Conservation (phyloP, 2,888 invertebrate species). For the Aleiodes leptofemur region DNA sequence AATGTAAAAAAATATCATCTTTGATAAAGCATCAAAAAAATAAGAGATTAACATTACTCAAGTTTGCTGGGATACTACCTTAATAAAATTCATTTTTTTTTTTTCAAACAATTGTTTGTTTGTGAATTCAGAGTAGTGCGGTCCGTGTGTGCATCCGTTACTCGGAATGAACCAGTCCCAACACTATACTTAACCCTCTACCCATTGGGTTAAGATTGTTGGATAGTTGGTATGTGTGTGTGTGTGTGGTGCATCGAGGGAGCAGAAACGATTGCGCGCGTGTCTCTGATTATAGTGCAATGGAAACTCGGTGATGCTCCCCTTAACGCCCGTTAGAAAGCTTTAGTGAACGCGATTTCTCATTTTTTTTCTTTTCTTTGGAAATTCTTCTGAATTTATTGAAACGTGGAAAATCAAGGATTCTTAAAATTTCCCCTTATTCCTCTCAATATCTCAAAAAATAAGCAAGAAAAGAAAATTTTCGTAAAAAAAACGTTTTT, state of each 20-base stretch:
- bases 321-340: constrained; percentile 42
- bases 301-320: constrained; percentile 36
- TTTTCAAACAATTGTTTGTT: constrained; percentile 22
- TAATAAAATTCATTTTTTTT: constrained; percentile 13
- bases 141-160: constrained; percentile 35
- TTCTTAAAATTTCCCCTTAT: too few species aligned
- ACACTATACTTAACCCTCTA: constrained; percentile 35
- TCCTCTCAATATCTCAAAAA: too few species aligned
- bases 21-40: too few species aligned
- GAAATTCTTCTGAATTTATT: constrained; percentile 6
- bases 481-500: too few species aligned
- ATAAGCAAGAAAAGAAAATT: too few species aligned
- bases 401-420: background rate
- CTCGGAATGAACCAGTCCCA: constrained; percentile 1
- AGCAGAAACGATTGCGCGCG: constrained; percentile 54
- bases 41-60: too few species aligned
- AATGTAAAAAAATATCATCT: too few species aligned
- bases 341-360: constrained; percentile 41
- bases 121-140: constrained; percentile 20
- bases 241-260: constrained; percentile 30
- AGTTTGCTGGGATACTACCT: background rate
- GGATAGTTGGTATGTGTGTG: constrained; percentile 44
- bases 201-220: constrained; percentile 37
- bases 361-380: constrained; percentile 4
- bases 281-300: constrained; percentile 68